Evolutionary conservation across 2,888 invertebrate genomes (phyloP).

Genomic region (Drosophila rubida): DNA sequence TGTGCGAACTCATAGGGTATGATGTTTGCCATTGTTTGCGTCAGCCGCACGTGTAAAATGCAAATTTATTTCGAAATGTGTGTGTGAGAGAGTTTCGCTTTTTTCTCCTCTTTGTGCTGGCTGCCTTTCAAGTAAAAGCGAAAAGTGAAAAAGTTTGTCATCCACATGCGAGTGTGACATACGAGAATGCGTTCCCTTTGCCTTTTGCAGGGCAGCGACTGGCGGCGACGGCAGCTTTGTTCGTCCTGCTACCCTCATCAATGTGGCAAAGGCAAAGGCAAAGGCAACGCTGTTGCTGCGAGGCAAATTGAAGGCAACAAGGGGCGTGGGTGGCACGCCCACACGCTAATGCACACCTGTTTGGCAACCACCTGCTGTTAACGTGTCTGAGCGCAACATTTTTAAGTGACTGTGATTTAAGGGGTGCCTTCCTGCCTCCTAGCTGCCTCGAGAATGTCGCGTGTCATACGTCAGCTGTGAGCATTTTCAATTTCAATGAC

Average conservation of each 20-base stretch:
- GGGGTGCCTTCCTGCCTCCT: conserved; percentile 42
- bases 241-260: conserved; percentile 56
- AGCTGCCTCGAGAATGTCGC: conserved; percentile 32
- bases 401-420: conserved; percentile 79
- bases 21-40: conserved; percentile 29
- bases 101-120: not conserved
- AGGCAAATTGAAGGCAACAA: conserved; percentile 64
- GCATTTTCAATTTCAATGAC: conserved; percentile 78
- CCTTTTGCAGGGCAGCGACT: no score
- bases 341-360: conserved; percentile 59
- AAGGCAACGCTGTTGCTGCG: conserved; percentile 36
- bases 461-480: conserved; percentile 78
- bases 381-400: conserved; percentile 66
- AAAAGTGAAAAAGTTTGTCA: conserved; percentile 47
- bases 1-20: conserved; percentile 10
- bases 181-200: conserved; percentile 7
- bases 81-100: conserved; percentile 19
- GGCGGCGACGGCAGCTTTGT: conserved; percentile 9
- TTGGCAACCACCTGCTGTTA: conserved; percentile 77
- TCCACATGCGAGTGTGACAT: conserved; percentile 39
- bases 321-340: conserved; percentile 21
- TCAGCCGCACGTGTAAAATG: conserved; percentile 66
- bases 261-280: conserved; percentile 22
- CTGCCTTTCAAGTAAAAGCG: conserved; percentile 1
- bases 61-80: conserved; percentile 70